Percentiles rank a stretch among this genome's conserved stretches.
phyloP scores from a whole-genome alignment of 2,797 vertebrate genomes.

The Sebastes hubbsi region DNA sequence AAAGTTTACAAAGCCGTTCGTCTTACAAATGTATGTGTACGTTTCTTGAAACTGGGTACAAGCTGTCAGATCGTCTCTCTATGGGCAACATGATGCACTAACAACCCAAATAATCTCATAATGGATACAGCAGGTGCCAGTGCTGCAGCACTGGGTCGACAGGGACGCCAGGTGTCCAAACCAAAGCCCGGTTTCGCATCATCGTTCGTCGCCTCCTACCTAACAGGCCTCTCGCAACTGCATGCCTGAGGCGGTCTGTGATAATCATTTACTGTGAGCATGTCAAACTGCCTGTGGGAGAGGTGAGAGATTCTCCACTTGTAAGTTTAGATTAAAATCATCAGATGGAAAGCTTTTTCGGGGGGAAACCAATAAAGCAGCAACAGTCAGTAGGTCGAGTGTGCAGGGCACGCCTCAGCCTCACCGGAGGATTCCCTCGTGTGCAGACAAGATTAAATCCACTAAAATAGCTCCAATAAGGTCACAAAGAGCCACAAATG shows the following conservation, averaged over 20 bases:
- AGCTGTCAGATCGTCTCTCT: neutral
- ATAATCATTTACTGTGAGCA: conserved; percentile 42
- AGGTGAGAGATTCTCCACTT: conserved; percentile 21
- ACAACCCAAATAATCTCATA: conserved; percentile 18
- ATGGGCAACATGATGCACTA: neutral
- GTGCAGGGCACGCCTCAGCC: neutral
- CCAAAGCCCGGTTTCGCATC: conserved; percentile 14
- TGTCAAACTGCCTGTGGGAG: conserved; percentile 15
- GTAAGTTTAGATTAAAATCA: conserved; percentile 42
- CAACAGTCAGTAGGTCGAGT: conserved; percentile 1
- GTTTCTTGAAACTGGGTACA: no score
- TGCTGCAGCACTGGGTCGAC: neutral
- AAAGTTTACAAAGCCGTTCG: neutral
- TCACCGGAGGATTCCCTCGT: neutral
- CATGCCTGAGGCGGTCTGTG: conserved; percentile 22
- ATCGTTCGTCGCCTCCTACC: conserved; percentile 6
- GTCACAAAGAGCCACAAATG: conserved; percentile 10
- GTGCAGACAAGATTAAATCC: conserved; percentile 33
- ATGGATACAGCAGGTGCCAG: conserved; percentile 3
- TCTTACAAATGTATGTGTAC: no score
- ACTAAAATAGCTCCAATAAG: conserved; percentile 20
- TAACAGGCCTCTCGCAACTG: conserved; percentile 4
- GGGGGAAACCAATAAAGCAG: conserved; percentile 27
- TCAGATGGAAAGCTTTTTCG: conserved; percentile 2
- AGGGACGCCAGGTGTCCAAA: conserved; percentile 27